These are phyloP conservation scores for Lymantria monacha DNA, from an alignment of 2,888 invertebrate genomes.

Conservation along the genomic window DNA sequence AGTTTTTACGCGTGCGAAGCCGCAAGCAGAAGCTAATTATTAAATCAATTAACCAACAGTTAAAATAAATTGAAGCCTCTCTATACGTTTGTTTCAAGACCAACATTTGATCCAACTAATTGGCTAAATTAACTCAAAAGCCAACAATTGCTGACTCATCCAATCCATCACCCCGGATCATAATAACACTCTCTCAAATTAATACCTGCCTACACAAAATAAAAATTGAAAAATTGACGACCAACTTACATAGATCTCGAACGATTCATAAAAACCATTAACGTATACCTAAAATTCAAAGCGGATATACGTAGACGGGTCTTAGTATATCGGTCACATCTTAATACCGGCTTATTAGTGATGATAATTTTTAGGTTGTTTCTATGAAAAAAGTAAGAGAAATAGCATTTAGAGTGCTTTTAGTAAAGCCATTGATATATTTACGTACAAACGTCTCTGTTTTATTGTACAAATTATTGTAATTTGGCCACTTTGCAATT, in stretches of 20 bases:
- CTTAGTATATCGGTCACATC: constrained; percentile 36
- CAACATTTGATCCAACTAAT: constrained; percentile 43
- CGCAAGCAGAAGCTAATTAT: too few relatives aligned
- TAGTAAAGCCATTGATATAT: constrained; percentile 72
- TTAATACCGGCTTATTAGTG: constrained; percentile 63
- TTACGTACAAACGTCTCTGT: constrained; percentile 61
- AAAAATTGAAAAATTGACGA: constrained; percentile 54
- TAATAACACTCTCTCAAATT: constrained; percentile 74
- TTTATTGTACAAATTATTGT: constrained; percentile 44
- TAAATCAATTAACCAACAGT: not conserved
- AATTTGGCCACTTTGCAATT: constrained; percentile 31
- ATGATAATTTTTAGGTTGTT: constrained; percentile 74
- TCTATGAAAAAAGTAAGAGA: constrained; percentile 51
- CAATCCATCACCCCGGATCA: constrained; percentile 77
- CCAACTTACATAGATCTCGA: constrained; percentile 39
- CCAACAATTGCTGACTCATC: constrained; percentile 66
- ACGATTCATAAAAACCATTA: not conserved
- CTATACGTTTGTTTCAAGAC: not conserved
- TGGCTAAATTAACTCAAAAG: constrained; percentile 42
- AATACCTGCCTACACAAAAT: constrained; percentile 72
- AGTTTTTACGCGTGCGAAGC: too few relatives aligned
- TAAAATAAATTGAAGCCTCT: not conserved
- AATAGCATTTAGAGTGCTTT: constrained; percentile 76
- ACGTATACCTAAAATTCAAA: not conserved
- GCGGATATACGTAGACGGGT: constrained; percentile 27